Conservation (phyloP, 1,140 invertebrate species). For the Diachasmimorpha longicaudata region DNA sequence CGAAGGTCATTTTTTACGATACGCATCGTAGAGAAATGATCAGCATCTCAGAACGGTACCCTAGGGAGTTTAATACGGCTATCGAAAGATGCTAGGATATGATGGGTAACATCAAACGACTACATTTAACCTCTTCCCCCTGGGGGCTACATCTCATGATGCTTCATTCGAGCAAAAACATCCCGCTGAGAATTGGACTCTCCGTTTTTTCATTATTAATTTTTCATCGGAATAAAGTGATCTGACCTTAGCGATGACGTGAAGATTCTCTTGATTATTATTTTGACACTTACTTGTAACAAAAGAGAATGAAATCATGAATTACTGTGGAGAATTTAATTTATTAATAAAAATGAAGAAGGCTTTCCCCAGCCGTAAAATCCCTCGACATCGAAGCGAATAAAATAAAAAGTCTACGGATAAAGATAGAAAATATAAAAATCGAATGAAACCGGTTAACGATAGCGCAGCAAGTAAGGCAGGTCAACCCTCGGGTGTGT, state of each 20-base stretch:
- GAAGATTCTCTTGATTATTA: not conserved
- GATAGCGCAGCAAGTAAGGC: slow-evolving; percentile 6
- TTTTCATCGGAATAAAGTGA: not conserved
- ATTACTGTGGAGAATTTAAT: not conserved
- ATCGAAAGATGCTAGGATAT: slow-evolving; percentile 1
- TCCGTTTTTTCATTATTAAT: not conserved
- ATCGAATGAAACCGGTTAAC: slow-evolving; percentile 1
- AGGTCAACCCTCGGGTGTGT: slow-evolving; percentile 39
- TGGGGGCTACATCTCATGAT: not conserved
- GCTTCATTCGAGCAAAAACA: not conserved
- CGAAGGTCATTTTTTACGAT: not conserved
- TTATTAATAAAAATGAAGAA: too few relatives aligned
- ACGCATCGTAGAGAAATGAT: not conserved
- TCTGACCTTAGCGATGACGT: not conserved
- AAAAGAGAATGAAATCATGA: not conserved
- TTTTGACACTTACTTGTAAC: not conserved
- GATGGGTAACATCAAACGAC: not conserved
- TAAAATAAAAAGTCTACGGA: not conserved
- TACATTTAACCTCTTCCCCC: not conserved
- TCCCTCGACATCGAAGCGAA: too few relatives aligned
- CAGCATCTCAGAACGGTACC: not conserved
- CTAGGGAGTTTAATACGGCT: not conserved
- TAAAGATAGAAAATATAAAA: not conserved
- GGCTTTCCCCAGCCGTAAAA: too few relatives aligned
- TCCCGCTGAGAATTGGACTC: not conserved